Base-by-base conservation (phyloP, 2,797 vertebrate species). In the Danio albolineatus region DNA sequence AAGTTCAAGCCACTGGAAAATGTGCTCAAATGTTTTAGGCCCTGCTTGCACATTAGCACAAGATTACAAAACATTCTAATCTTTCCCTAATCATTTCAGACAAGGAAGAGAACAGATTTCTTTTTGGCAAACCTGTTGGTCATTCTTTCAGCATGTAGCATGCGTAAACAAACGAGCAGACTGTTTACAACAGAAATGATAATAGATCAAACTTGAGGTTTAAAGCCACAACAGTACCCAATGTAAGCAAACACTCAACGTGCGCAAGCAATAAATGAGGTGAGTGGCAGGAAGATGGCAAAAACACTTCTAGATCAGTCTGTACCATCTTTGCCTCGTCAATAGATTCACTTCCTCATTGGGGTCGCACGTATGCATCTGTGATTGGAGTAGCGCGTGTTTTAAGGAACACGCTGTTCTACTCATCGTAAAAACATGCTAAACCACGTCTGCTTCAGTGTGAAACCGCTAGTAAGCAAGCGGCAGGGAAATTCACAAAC, bases 361-460 rank as follows among this genome's bases (percentile, higher is more conserved):
- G 39, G 49, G 28, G 19, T 43, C 36, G 41, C 10, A 49, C 51
- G 6, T 73, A 36, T 43, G 44, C 16, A 46, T 38, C 10, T 70
- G 57, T 9, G 38, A 48, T 59, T 36, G 48, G 46, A 54, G 41
- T 59, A 17, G 19, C 5, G 9, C n/a, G 39, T 51, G 19, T 61
- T 28, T 72, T 64, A 60, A 74, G 39, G 79, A 78, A 84, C 70
- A 81, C 28, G 59, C 10, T 78, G 70, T 84, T 62, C 79, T 71
- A 71, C n/a, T 71, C 17, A 73, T 43, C 76, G 53, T 74, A 84
- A 70, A 81, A 49, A 74, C 73, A 49, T 16, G 49, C 21, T 80
- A 53, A 89, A 72, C 83, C 86, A 82, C 84, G 46, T 53, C 56
- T 90, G 85, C 43, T 49, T 89, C 89, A 82, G 90, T 91, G 90